A percentile compares a stretch with the other conserved stretches of the same genome.
Conservation (phyloP, 2,888 invertebrate species). For the Monopis laevigella region DNA sequence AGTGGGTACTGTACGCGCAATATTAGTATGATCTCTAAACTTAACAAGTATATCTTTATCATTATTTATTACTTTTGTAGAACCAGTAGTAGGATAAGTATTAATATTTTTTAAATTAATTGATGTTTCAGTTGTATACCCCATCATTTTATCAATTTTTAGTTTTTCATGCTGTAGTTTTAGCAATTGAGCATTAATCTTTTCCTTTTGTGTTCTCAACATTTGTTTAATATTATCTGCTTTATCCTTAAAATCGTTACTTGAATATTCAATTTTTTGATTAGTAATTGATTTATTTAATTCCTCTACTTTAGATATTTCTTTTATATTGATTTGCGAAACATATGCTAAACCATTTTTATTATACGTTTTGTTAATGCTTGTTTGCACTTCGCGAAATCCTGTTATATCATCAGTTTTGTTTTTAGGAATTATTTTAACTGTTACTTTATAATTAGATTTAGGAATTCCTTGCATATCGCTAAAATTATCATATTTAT, state of each 20-base stretch:
- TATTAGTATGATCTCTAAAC: background rate
- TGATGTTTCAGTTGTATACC: background rate
- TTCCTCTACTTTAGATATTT: conserved; percentile 44
- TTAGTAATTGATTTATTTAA: conserved; percentile 24
- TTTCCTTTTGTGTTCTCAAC: conserved; percentile 32
- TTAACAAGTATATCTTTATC: too few species aligned
- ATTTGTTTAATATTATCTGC: conserved; percentile 31
- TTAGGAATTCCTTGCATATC: too few species aligned
- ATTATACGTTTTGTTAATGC: conserved; percentile 48
- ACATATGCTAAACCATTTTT: conserved; percentile 41
- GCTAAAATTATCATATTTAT: too few species aligned
- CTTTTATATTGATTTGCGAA: conserved; percentile 45
- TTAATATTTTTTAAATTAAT: background rate
- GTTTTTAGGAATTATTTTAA: conserved; percentile 49
- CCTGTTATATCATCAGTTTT: conserved; percentile 28
- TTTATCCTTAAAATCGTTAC: conserved; percentile 12
- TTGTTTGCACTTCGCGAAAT: conserved; percentile 49
- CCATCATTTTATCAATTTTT: conserved; percentile 27
- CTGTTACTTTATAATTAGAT: conserved; percentile 39
- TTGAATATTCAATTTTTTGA: background rate
- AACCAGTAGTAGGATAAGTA: background rate
- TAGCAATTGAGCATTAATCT: conserved; percentile 35
- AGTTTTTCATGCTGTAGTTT: conserved; percentile 33
- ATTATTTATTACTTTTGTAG: too few species aligned
- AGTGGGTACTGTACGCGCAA: background rate